Evolutionary conservation across 2,888 invertebrate genomes (phyloP), one percentile per base, ranked within the genome.

Genomic region (Lithophane socia): DNA sequence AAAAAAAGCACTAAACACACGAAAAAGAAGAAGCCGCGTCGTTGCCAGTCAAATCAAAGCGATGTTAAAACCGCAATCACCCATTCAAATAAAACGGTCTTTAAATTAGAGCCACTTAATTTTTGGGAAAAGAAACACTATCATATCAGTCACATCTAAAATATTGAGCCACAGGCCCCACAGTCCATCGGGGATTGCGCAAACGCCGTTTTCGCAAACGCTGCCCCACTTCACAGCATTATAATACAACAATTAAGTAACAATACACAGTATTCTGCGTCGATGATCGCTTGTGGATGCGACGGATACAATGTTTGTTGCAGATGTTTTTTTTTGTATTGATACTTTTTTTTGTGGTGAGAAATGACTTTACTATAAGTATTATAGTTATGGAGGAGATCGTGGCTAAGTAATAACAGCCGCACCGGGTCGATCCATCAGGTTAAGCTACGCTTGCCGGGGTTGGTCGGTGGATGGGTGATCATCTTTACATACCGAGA

Each of bases 241-340:
- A 87, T 87, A 89, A 88, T 87, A 84, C 83, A 79, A 83, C 89
- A 90, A 89, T 90, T 90, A 87, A 83, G 86, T 78, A 89, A 89
- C 77, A 86, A 83, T 82, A 75, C 83, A 60, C 47, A 67, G 78
- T 84, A 87, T 86, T 82, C 83, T 60, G 77, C 64, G 78, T 37
- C 82, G 81, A 84, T 89, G 85, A 79, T 56, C 72, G 77, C 64
- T 77, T 77, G 60, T 76, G 63, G 81, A 75, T 76, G 78, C 65
- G 61, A 71, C 68, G 21, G 37, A 29, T 56, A 68, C 61, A 73
- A 24, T 63, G 69, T 60, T 44, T 37, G 37, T 49, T 56, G 56
- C 56, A 44, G 42, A 52, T 9, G 0, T 67, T 61, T 75, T 63
- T 71, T 72, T 47, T 1, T 37, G 65, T 69, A 67, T 58, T 75